These are phyloP conservation scores for Meles meles DNA, from an alignment of 2,113 vertebrate genomes.

Conservation along the genomic window DNA sequence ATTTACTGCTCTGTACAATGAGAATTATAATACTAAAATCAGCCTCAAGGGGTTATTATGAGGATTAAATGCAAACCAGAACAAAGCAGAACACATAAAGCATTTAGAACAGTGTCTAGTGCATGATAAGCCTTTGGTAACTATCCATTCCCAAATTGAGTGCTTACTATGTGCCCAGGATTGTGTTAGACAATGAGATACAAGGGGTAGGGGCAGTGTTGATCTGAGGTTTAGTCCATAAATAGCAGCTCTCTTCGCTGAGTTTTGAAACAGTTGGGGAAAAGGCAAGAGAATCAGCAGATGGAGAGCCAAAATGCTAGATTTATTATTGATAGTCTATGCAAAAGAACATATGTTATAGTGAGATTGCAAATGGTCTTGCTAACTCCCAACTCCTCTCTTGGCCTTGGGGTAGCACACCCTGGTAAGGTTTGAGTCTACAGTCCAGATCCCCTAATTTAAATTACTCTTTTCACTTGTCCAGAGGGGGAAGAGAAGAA, in stretches of 20 bases:
- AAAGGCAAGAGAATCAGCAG: background rate
- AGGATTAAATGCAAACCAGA: background rate
- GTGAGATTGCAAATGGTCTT: background rate
- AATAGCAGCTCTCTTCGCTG: background rate
- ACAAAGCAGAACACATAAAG: background rate
- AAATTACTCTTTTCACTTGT: background rate
- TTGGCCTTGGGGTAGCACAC: background rate
- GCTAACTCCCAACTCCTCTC: background rate
- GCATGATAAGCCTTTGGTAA: background rate
- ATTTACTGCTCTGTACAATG: background rate
- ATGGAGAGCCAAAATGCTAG: background rate
- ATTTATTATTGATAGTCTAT: background rate
- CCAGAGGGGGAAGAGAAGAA: background rate
- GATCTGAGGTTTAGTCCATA: background rate
- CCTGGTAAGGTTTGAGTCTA: background rate
- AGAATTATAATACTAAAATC: background rate
- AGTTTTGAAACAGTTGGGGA: background rate
- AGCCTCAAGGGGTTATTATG: background rate
- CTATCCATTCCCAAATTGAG: background rate
- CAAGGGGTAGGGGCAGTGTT: accelerated
- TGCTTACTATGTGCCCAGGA: background rate
- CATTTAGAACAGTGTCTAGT: background rate
- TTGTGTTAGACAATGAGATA: background rate
- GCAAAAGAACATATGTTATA: background rate
- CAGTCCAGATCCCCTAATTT: background rate